Evolutionary conservation across 2,888 invertebrate species (phyloP), one percentile per base, ranked within the genome.

Genomic region (Ophion costatus): DNA sequence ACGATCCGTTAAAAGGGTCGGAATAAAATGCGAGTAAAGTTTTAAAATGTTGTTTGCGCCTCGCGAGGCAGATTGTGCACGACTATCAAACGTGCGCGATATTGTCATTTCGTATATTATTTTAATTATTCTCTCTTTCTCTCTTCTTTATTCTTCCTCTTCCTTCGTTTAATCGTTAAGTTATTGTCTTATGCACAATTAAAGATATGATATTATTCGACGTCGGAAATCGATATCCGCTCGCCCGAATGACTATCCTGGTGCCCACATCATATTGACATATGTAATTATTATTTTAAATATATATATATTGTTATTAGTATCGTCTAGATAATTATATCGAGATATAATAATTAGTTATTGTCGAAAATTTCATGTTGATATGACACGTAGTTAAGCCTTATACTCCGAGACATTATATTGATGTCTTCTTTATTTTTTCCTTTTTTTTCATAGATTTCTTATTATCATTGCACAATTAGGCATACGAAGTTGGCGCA

Each of bases 121-220:
- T 24, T 76, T 45, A 71, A 70, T 78, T 59, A 78, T 81, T 42
- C 38, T 33, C 14, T n/a, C 64, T 17, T 45, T 9, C 17, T 38
- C 33, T 9, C n/a, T 24, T 33, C 33, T 42, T 57, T 22, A 56
- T 22, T 67, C 11, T 45, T 76, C 66, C 29, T 42, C 24, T 78
- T 78, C 22, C 56, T 80, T 22, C 51, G 17, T 67, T 74, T 45
- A 75, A 78, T 80, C 24, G 59, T 81, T 79, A 70, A 70, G 83
- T 87, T 87, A 87, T 87, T 87, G 87, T 87, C 87, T 85, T 86
- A 86, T 85, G 85, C 87, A 87, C 86, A 86, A 83, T 86, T 86
- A 82, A 85, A 80, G 80, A 79, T 86, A 82, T 82, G 81, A 81
- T 78, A 87, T 85, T 83, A 80, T 82, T 82, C 82, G 82, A 84